Percentiles rank a stretch among this genome's conserved stretches.
These are phyloP conservation scores for Lobophora halterata DNA, from an alignment of 2,888 invertebrate species.

Conservation along the genomic window DNA sequence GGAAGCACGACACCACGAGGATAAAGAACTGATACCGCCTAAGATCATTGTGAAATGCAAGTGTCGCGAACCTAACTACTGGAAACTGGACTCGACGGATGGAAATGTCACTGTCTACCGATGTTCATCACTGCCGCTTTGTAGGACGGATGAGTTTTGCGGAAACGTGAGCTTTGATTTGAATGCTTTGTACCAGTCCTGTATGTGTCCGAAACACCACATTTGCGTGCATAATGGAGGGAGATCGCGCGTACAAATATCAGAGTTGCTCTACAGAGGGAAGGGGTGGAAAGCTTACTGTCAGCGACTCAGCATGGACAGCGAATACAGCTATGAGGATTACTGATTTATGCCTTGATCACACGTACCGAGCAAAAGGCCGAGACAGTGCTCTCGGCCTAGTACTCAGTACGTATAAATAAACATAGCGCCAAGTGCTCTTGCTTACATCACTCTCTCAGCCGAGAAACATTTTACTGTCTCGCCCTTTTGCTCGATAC, in stretches of 20 bases:
- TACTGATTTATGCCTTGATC: slow-evolving; percentile 30
- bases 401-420: no score
- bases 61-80: slow-evolving; percentile 75
- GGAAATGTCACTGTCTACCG: slow-evolving; percentile 52
- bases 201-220: slow-evolving; percentile 81
- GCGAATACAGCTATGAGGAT: slow-evolving; percentile 56
- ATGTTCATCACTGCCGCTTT: slow-evolving; percentile 75
- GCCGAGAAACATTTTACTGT: no score
- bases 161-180: slow-evolving; percentile 81
- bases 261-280: slow-evolving; percentile 81
- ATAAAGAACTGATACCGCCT: slow-evolving; percentile 62
- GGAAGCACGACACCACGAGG: slow-evolving; percentile 61
- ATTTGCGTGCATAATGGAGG: slow-evolving; percentile 80
- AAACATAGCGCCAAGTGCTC: no score
- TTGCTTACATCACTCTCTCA: no score
- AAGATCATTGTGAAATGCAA: slow-evolving; percentile 70
- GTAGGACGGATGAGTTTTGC: slow-evolving; percentile 80
- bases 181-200: slow-evolving; percentile 82
- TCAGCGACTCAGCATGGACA: slow-evolving; percentile 45
- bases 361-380: no score
- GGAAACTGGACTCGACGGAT: slow-evolving; percentile 58
- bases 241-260: slow-evolving; percentile 59
- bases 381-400: no score
- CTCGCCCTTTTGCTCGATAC: no score
- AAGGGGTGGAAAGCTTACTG: slow-evolving; percentile 80